Percentiles rank a stretch among this genome's conserved stretches.
phyloP scores from a whole-genome alignment of 2,113 vertebrate species.

The Raphicerus campestris region DNA sequence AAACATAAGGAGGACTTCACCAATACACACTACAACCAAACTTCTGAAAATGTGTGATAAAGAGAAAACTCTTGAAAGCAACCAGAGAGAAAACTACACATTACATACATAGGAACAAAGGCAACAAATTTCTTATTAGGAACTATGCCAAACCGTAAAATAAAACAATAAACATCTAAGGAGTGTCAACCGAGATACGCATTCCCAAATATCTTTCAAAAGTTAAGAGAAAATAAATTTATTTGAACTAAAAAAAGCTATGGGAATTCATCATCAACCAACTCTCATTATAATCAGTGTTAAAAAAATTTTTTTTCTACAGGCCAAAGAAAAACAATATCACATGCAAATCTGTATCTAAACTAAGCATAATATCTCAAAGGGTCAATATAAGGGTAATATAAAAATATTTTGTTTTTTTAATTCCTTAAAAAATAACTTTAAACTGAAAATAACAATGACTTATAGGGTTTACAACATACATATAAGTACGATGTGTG shows the following conservation, averaged over 20 bases:
- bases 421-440: background rate
- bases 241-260: background rate
- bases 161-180: background rate
- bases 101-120: background rate
- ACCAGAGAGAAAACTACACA: background rate
- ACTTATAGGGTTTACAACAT: background rate
- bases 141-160: background rate
- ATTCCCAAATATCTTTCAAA: slow-evolving; percentile 6
- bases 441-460: slow-evolving; percentile 1
- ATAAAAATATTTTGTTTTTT: slow-evolving; percentile 10
- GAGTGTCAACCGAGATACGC: background rate
- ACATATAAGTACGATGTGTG: background rate
- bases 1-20: background rate
- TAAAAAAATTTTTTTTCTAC: background rate
- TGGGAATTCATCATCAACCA: background rate
- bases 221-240: background rate
- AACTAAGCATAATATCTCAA: background rate
- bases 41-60: background rate
- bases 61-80: background rate
- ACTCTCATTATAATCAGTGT: background rate
- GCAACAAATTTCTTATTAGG: background rate
- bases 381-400: background rate
- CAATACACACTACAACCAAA: background rate
- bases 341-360: background rate
- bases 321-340: slow-evolving; percentile 1